Conservation (phyloP, 2,888 invertebrate species). For the Synanthedon formicaeformis region DNA sequence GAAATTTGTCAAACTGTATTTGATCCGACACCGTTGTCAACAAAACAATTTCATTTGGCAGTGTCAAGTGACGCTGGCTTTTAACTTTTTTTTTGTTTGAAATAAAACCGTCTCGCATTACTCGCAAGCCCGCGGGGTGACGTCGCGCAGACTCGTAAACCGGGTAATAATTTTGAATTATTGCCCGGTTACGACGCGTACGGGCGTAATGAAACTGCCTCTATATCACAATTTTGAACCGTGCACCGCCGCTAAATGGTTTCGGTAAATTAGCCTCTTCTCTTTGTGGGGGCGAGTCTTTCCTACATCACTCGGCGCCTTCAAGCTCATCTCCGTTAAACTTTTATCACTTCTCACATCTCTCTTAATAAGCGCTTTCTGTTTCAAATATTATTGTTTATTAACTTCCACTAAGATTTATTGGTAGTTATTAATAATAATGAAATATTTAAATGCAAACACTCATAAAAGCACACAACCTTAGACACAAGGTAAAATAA, state of each 20-base stretch:
- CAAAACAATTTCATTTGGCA: neutral
- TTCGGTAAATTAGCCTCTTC: conserved; percentile 38
- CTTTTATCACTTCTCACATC: too few species aligned
- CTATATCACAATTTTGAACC: conserved; percentile 51
- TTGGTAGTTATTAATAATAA: too few species aligned
- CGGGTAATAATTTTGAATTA: conserved; percentile 57
- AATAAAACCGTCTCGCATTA: neutral
- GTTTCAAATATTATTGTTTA: too few species aligned
- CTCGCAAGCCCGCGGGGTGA: conserved; percentile 18
- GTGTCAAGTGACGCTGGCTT: conserved; percentile 13
- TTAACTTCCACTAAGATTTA: too few species aligned
- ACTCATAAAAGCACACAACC: too few species aligned
- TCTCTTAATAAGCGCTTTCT: too few species aligned
- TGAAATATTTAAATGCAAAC: too few species aligned
- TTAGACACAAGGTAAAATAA: too few species aligned
- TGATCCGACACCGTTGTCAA: neutral
- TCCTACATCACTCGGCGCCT: neutral
- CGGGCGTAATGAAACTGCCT: conserved; percentile 53
- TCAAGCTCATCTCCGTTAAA: neutral
- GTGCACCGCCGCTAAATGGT: conserved; percentile 43
- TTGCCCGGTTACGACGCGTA: conserved; percentile 41
- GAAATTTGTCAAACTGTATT: neutral
- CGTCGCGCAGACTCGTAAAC: conserved; percentile 34
- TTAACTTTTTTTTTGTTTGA: conserved; percentile 8
- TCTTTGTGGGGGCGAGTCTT: conserved; percentile 3